A percentile compares a stretch with the other conserved stretches of the same genome.
phyloP scores from a whole-genome alignment of 53 echinoderm and acorn worm genomes.

The Mesocentrotus franciscanus region DNA sequence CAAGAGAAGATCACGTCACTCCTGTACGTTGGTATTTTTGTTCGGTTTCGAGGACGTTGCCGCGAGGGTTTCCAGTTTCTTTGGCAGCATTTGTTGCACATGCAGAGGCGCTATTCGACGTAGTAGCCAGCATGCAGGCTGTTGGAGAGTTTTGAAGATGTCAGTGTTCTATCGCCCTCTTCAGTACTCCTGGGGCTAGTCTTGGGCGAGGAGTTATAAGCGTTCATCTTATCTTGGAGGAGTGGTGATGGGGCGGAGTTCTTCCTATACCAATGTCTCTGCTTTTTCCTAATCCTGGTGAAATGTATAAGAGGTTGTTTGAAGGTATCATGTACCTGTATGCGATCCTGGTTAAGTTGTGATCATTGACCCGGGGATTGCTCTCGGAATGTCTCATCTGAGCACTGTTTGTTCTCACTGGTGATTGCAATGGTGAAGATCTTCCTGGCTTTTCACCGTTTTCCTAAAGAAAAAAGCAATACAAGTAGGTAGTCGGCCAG shows the following conservation, averaged over 20 bases:
- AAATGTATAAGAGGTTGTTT: conserved; percentile 19
- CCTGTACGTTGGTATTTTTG: conserved; percentile 56
- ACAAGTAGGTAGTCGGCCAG: too few relatives aligned
- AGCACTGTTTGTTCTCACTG: not conserved
- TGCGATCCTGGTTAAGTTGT: conserved; percentile 75
- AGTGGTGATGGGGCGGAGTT: conserved; percentile 50
- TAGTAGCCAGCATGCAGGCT: too few relatives aligned
- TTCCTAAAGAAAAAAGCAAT: not conserved
- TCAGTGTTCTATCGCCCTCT: not conserved
- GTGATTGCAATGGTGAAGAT: not conserved
- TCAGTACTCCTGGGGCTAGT: not conserved
- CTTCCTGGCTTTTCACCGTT: conserved; percentile 47
- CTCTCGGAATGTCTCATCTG: conserved; percentile 22
- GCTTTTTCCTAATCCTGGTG: not conserved
- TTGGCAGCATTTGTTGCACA: conserved; percentile 84
- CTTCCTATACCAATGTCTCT: conserved; percentile 67
- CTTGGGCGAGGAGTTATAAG: conserved; percentile 59
- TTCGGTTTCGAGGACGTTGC: conserved; percentile 48
- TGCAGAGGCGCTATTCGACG: conserved; percentile 67
- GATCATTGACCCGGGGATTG: conserved; percentile 58
- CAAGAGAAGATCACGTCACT: conserved; percentile 62
- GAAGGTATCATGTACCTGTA: conserved; percentile 76
- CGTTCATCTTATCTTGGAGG: conserved; percentile 19
- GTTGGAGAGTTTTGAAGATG: conserved; percentile 75
- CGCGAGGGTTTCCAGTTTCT: conserved; percentile 68